Conservation (phyloP, 2,888 invertebrate species). For the Tetropium fuscum region DNA sequence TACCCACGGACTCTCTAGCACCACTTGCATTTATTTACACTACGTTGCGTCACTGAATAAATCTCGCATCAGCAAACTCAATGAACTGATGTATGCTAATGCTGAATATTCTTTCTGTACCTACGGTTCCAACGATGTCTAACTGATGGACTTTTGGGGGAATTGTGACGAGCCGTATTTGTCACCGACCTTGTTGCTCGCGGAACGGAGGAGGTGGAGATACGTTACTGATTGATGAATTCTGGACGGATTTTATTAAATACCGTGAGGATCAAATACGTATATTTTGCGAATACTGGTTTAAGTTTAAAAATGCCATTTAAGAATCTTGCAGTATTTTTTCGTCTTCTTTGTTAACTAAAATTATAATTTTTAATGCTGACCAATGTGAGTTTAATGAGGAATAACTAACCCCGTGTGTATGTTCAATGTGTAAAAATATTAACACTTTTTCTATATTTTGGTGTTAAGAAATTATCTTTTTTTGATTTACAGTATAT, state of each 20-base stretch:
- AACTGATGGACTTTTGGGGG: conserved; percentile 10
- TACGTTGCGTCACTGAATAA: conserved; percentile 25
- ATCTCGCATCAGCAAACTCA: conserved; percentile 23
- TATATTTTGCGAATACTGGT: neutral
- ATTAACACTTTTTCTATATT: too few species aligned
- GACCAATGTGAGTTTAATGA: neutral
- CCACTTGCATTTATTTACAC: conserved; percentile 25
- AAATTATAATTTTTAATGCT: neutral
- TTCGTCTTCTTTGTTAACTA: neutral
- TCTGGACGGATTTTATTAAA: too few species aligned
- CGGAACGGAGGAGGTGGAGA: conserved; percentile 9
- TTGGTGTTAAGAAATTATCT: neutral
- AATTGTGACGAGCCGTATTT: conserved; percentile 9
- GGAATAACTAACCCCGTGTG: neutral
- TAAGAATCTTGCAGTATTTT: neutral
- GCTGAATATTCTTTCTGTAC: conserved; percentile 2
- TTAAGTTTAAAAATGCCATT: neutral
- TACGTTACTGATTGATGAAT: too few species aligned
- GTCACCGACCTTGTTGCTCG: conserved; percentile 17
- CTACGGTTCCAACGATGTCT: conserved; percentile 4
- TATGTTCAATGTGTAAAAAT: too few species aligned
- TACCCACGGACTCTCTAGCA: conserved; percentile 50
- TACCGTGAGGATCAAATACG: too few species aligned
- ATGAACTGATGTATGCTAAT: conserved; percentile 24
- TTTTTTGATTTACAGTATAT: neutral